Percentiles rank a stretch among this genome's conserved stretches.
Conservation (phyloP, 1,140 invertebrate species). For the Dendrolimus kikuchii region DNA sequence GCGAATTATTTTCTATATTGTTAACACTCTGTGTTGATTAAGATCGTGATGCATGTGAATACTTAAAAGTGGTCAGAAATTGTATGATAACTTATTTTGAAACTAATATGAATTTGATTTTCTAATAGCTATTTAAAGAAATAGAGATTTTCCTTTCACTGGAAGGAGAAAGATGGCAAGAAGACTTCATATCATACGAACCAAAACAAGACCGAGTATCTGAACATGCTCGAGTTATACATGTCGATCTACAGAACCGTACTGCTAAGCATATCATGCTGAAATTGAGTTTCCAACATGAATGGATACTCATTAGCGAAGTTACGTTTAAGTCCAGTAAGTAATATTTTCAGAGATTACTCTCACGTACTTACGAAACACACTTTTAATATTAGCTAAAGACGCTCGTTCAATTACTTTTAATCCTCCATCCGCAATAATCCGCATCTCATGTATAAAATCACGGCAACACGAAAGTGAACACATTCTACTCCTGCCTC, state of each 20-base stretch:
- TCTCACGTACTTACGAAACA: not conserved
- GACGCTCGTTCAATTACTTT: no score
- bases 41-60: no score
- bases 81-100: no score
- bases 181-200: constrained; percentile 67
- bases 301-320: constrained; percentile 93
- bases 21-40: no score
- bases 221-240: constrained; percentile 78
- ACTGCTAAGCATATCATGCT: constrained; percentile 85
- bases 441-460: not conserved
- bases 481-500: not conserved
- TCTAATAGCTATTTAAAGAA: constrained; percentile 77
- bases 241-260: constrained; percentile 82
- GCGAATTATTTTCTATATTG: no score
- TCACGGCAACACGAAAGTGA: constrained; percentile 1
- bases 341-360: constrained; percentile 21
- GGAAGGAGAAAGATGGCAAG: constrained; percentile 82
- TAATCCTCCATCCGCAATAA: no score
- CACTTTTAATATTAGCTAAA: no score
- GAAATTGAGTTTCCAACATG: constrained; percentile 84
- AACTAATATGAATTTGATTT: not conserved
- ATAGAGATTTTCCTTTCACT: constrained; percentile 84
- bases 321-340: constrained; percentile 85
- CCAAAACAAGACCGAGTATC: constrained; percentile 75
- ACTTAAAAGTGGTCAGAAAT: no score